Evolutionary conservation across 2,797 vertebrate genomes (phyloP).

Genomic region (Emydoidea blandingii): DNA sequence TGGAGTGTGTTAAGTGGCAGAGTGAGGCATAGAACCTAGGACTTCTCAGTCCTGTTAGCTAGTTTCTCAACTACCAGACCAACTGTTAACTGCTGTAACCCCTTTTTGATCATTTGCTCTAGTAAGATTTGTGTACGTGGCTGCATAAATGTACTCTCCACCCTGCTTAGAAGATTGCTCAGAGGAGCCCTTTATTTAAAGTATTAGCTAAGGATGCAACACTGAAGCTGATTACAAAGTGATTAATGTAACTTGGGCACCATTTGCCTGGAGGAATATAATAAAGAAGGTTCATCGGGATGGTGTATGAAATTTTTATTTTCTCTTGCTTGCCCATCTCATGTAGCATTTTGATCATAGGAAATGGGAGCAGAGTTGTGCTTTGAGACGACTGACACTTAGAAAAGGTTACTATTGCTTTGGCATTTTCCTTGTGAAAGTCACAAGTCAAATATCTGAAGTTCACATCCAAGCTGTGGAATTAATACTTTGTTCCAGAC

Average conservation of each 20-base stretch:
- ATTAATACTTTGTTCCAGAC: not conserved
- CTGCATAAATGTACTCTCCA: not conserved
- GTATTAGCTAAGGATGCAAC: not conserved
- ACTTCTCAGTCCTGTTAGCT: not conserved
- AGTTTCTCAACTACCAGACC: not conserved
- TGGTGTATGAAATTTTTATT: not conserved
- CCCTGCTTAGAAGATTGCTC: not conserved
- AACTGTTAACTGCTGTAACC: not conserved
- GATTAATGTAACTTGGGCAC: not conserved
- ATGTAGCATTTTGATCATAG: not conserved
- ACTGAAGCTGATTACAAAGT: not conserved
- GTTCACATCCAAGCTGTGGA: not conserved
- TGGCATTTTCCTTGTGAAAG: conserved; percentile 19
- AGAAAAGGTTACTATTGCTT: not conserved
- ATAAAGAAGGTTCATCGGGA: not conserved
- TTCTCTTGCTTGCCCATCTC: not conserved
- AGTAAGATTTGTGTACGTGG: not conserved
- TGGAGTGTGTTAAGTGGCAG: not conserved
- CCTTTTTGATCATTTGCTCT: not conserved
- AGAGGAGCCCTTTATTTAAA: not conserved
- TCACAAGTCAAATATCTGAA: not conserved
- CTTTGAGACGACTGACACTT: fast-evolving
- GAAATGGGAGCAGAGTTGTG: not conserved
- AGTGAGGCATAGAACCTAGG: not conserved
- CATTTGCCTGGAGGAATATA: not conserved